Evolutionary conservation across 2,888 invertebrate species (phyloP).

Genomic region (Netelia inedita): DNA sequence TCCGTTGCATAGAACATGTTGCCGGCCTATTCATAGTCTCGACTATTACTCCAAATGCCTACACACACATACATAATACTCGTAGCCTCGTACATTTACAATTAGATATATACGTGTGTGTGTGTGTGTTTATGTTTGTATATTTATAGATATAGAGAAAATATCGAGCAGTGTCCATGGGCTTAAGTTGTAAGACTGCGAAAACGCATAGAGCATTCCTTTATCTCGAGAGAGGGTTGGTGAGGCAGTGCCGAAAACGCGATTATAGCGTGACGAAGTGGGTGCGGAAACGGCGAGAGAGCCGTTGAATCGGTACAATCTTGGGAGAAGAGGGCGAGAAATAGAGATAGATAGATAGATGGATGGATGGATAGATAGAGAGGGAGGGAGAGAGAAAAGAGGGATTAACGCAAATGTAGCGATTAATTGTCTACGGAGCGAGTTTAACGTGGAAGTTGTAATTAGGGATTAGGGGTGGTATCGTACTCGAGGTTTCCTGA

Average conservation of each 20-base stretch:
- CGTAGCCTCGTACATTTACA: not conserved
- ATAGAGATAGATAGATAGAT: not conserved
- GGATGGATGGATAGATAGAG: not conserved
- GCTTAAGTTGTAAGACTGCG: not conserved
- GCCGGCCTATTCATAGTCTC: not conserved
- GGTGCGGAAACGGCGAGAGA: not conserved
- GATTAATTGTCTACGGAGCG: slow-evolving; percentile 45
- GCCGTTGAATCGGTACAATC: not conserved
- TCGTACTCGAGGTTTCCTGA: slow-evolving; percentile 23
- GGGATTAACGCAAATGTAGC: slow-evolving; percentile 46
- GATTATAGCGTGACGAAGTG: slow-evolving; percentile 36
- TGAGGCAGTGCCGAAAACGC: slow-evolving; percentile 17
- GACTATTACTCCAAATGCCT: not conserved
- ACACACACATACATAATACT: not conserved
- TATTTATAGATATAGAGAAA: not conserved
- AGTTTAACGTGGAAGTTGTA: slow-evolving; percentile 23
- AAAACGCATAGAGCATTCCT: slow-evolving; percentile 5
- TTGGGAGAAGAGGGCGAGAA: not conserved
- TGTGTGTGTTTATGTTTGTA: not conserved
- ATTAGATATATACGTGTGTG: not conserved
- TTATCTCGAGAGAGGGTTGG: not conserved
- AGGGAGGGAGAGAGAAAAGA: not conserved
- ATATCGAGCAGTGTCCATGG: not conserved
- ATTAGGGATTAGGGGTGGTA: slow-evolving; percentile 39
- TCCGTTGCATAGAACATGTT: not conserved